phyloP scores from a whole-genome alignment of 2,113 vertebrate species.

The Pelmatolapia mariae region DNA sequence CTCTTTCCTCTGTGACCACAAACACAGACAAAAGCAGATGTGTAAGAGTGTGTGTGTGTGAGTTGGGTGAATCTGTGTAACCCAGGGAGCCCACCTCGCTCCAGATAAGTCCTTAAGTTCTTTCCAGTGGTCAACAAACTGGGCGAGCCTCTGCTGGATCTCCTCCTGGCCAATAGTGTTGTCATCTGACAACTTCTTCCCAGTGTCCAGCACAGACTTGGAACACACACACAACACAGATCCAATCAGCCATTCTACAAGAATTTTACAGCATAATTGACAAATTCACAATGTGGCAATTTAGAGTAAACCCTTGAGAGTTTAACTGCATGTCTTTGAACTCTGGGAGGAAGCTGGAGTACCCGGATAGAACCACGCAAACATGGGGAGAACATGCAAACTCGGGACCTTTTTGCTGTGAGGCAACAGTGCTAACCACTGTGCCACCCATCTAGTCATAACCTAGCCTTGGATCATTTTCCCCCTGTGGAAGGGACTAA shows the following conservation, averaged over 20 bases:
- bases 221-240: neutral
- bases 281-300: neutral
- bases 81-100: slow-evolving; percentile 73
- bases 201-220: slow-evolving; percentile 92
- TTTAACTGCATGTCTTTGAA: neutral
- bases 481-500: neutral
- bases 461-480: neutral
- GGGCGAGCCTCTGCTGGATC: slow-evolving; percentile 92
- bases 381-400: neutral
- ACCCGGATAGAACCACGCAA: neutral
- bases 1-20: slow-evolving; percentile 81
- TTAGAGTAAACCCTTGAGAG: neutral
- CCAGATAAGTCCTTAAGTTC: slow-evolving; percentile 91
- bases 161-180: slow-evolving; percentile 98
- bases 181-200: slow-evolving; percentile 93
- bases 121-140: slow-evolving; percentile 97
- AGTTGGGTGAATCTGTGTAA: neutral
- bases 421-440: neutral
- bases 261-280: neutral
- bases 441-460: neutral
- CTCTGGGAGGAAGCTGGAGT: neutral
- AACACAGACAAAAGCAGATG: neutral
- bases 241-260: neutral
- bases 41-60: neutral
- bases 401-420: neutral